These are phyloP conservation scores for Nematopogon swammerdamellus DNA, from an alignment of 2,888 invertebrate genomes.

Conservation along the genomic window DNA sequence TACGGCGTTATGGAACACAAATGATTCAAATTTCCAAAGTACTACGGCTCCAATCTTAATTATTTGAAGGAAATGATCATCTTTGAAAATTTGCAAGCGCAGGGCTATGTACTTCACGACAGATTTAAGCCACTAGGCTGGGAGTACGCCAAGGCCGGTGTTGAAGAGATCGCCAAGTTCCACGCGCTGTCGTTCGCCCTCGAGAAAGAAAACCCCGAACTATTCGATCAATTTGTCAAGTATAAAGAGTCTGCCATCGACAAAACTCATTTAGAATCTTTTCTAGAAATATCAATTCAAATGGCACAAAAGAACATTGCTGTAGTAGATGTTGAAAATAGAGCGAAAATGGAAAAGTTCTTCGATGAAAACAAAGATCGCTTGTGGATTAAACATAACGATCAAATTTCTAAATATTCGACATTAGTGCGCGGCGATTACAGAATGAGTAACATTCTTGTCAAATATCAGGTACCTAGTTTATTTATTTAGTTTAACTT, in stretches of 20 bases:
- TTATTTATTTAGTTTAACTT: too few species aligned
- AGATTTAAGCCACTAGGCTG: slow-evolving; percentile 10
- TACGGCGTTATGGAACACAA: slow-evolving; percentile 5
- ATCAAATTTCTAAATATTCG: too few species aligned
- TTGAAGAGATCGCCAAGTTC: slow-evolving; percentile 14
- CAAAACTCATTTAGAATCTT: too few species aligned
- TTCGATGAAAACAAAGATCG: neutral
- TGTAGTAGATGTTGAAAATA: neutral
- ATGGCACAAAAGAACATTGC: too few species aligned
- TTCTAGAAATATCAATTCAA: too few species aligned
- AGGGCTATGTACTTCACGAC: slow-evolving; percentile 11
- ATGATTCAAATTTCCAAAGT: slow-evolving; percentile 7
- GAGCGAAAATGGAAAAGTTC: neutral
- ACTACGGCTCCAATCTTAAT: slow-evolving; percentile 4
- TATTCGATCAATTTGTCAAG: neutral
- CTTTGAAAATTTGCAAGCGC: slow-evolving; percentile 11
- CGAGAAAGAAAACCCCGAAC: neutral
- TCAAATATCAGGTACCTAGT: too few species aligned
- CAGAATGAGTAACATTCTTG: too few species aligned
- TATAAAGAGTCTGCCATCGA: neutral
- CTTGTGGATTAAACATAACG: too few species aligned
- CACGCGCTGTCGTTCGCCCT: slow-evolving; percentile 15
- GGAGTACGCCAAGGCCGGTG: slow-evolving; percentile 11
- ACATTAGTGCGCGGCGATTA: too few species aligned
- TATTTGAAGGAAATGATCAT: slow-evolving; percentile 9